These are phyloP conservation scores for Pristionchus entomophagus DNA, from an alignment of 2,888 invertebrate genomes.

Conservation along the genomic window DNA sequence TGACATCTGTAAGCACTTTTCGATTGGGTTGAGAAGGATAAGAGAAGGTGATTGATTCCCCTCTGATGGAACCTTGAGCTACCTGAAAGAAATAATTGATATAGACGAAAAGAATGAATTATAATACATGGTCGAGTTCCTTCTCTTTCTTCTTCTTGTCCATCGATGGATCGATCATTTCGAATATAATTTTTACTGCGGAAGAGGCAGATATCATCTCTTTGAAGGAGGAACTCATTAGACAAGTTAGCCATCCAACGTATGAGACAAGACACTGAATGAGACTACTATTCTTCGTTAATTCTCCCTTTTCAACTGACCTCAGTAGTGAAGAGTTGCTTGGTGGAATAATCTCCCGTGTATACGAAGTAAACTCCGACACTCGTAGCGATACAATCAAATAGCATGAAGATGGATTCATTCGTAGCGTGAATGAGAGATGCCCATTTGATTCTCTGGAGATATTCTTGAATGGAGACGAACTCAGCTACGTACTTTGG, in stretches of 20 bases:
- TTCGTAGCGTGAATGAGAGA: background rate
- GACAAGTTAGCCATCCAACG: background rate
- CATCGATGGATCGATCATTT: constrained; percentile 14
- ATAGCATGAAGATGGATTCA: constrained; percentile 8
- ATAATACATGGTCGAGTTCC: background rate
- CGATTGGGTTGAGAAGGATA: background rate
- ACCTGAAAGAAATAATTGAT: background rate
- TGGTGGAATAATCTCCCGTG: constrained; percentile 13
- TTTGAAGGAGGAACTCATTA: constrained; percentile 19
- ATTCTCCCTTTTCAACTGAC: too few species aligned
- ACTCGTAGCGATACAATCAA: constrained; percentile 21
- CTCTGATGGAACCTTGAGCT: background rate
- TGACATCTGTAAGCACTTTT: background rate
- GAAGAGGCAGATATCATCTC: constrained; percentile 10
- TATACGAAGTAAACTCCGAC: constrained; percentile 2
- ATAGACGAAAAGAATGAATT: background rate
- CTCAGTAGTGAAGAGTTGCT: constrained; percentile 3
- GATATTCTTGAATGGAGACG: too few species aligned
- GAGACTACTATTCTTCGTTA: too few species aligned
- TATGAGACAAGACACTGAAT: background rate
- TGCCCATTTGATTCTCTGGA: constrained; percentile 15
- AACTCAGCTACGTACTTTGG: background rate
- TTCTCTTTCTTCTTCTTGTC: background rate
- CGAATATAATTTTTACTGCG: background rate
- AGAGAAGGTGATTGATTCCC: background rate